Evolutionary conservation across 2,797 vertebrate species (phyloP).

Genomic region (Emydoidea blandingii): DNA sequence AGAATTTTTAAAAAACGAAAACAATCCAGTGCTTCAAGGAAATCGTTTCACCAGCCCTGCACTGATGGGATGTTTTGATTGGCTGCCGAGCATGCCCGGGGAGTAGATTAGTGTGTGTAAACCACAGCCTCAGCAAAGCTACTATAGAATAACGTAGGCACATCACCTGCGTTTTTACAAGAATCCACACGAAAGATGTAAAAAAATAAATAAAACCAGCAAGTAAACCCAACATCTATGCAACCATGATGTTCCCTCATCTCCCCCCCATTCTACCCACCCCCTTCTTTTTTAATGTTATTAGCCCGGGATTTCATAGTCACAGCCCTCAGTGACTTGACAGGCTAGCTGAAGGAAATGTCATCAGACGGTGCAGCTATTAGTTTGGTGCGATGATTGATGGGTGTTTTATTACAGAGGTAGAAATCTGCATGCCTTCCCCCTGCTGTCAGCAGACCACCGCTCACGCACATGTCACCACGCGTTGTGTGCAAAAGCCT

Average conservation of each 20-base stretch:
- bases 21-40: background rate
- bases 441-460: background rate
- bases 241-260: background rate
- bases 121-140: background rate
- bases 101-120: background rate
- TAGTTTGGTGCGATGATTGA: conserved; percentile 33
- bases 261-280: background rate
- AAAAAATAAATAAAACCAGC: background rate
- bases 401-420: conserved; percentile 39
- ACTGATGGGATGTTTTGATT: background rate
- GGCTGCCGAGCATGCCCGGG: background rate
- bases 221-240: background rate
- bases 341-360: conserved; percentile 17
- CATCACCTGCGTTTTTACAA: background rate
- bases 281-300: background rate
- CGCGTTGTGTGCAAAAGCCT: background rate
- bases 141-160: background rate
- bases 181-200: background rate
- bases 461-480: background rate
- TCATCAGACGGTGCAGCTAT: conserved; percentile 13
- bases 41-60: background rate
- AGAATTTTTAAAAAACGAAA: background rate
- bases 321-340: conserved; percentile 7
- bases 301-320: conserved; percentile 1
- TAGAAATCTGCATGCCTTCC: conserved; percentile 21